A percentile compares a stretch with the other conserved stretches of the same genome.
These are phyloP conservation scores for Aselliscus stoliczkanus DNA, from an alignment of 2,797 vertebrate genomes.

Conservation along the genomic window DNA sequence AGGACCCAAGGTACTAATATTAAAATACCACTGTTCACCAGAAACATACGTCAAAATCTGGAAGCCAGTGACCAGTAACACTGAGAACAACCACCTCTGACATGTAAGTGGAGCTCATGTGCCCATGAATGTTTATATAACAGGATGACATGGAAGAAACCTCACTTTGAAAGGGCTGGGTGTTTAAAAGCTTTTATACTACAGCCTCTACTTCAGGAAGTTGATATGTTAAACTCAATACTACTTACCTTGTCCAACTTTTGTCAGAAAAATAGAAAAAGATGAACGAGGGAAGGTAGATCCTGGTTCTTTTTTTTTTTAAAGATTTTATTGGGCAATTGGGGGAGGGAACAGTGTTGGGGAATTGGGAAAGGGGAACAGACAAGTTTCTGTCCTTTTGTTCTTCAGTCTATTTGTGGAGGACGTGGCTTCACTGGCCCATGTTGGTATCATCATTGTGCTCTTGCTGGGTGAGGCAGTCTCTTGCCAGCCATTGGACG, in stretches of 20 bases:
- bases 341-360: no score
- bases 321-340: no score
- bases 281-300: background rate
- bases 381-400: no score
- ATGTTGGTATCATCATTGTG: no score
- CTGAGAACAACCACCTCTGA: conserved; percentile 57
- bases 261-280: background rate
- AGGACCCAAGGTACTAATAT: conserved; percentile 55
- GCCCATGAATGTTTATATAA: conserved; percentile 66
- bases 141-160: conserved; percentile 59
- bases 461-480: no score
- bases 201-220: conserved; percentile 24
- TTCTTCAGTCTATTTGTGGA: no score
- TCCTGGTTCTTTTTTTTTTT: no score
- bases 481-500: no score
- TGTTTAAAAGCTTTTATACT: conserved; percentile 26
- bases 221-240: conserved; percentile 12
- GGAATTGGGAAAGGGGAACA: no score
- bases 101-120: conserved; percentile 52
- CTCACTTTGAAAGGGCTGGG: conserved; percentile 23
- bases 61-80: conserved; percentile 43
- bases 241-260: background rate
- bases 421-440: no score
- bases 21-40: conserved; percentile 59
- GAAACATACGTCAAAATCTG: conserved; percentile 60